Conservation (phyloP, 2,113 vertebrate species). For the Podocnemis expansa region DNA sequence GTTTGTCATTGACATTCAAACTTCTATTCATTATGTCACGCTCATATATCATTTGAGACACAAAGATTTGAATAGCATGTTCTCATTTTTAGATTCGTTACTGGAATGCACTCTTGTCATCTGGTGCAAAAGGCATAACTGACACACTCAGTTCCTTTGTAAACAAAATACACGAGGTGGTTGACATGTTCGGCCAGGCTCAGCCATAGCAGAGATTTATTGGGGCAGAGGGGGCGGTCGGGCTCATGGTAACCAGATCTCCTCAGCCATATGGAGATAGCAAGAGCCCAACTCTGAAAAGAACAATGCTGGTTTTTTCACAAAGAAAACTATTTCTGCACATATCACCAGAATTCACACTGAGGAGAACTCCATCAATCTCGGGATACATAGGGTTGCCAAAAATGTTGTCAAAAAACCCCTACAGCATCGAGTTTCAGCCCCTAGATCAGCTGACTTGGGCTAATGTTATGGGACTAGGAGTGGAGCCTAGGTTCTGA, state of each 20-base stretch:
- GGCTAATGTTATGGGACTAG: background rate
- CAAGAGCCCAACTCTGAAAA: background rate
- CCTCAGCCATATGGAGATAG: too few species aligned
- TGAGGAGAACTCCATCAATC: background rate
- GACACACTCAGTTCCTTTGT: background rate
- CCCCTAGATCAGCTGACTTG: background rate
- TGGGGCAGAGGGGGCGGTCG: too few species aligned
- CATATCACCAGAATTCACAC: background rate
- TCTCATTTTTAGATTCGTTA: conserved; percentile 2
- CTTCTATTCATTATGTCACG: background rate
- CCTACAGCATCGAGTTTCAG: background rate
- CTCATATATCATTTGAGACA: background rate
- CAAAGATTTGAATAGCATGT: background rate
- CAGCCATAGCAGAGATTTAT: background rate
- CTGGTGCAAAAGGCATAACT: background rate
- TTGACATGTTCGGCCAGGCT: background rate
- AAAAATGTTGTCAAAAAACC: background rate
- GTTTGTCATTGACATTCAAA: background rate
- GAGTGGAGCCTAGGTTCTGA: background rate
- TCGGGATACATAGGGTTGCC: background rate
- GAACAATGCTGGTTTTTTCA: background rate
- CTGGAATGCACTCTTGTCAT: background rate
- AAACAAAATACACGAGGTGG: background rate
- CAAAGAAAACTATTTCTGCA: background rate
- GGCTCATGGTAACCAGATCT: background rate